Evolutionary conservation across 2,797 vertebrate genomes (phyloP), one percentile per base, ranked within the genome.

Genomic region (Syngnathus acus): DNA sequence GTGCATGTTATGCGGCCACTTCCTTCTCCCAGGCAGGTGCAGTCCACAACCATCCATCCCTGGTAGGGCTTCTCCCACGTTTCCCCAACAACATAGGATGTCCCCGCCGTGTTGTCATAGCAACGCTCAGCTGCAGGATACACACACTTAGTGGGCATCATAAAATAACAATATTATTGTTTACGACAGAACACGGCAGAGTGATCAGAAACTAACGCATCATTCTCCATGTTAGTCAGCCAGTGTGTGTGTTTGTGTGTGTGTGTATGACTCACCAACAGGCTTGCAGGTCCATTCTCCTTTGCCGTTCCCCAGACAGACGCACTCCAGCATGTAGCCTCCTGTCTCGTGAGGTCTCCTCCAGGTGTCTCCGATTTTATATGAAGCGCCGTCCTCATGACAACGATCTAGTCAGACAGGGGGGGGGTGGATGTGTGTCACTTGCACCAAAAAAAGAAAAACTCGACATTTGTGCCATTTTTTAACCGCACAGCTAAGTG

Each of bases 281-380:
- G 97, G 97, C 69, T 99, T 98, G 89, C 97, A 99, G 67, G 95
- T 98, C 97, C 97, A 99, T 80, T 99, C 97, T 78, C 97, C 97
- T 76, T 99, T 99, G 4, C 94, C 92, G 0, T 99, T 99, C 10
- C 97, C 97, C 70, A 99, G 92, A 70, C 97, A 99, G 48, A 98
- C 93, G 0, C 97, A 99, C 84, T 99, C 96, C 74, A 99, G 79
- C 96, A 99, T 97, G 90, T 98, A 97, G 48, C 93, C 93, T 0
- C 93, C 95, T 0, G 92, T 95, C 63, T 98, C 97, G 0, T 99
- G 96, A 1, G 95, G 94, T 75, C 95, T 90, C 50, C 89, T 93
- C 97, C 97, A 99, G 0, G 93, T 98, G 72, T 99, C 94, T 0
- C 97, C 97, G 0, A 99, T 99, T 84, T 95, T 95, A 78, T 98